Evolutionary conservation across 92 coral and sea anemone genomes (phyloP), one percentile per base, ranked within the genome.

Genomic region (Palythoa grandiflora): DNA sequence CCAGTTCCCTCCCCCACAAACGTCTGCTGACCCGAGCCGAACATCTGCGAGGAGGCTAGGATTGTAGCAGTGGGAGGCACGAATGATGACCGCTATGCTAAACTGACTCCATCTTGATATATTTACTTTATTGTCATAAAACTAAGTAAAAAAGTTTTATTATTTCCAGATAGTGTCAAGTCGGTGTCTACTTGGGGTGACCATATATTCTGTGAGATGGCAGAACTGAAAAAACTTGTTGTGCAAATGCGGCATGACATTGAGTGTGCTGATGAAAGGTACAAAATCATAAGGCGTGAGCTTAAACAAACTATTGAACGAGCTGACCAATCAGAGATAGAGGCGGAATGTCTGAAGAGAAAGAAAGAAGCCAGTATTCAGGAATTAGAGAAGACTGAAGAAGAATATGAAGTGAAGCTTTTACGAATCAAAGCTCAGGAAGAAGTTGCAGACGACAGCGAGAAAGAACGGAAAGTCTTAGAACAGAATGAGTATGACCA

Each of bases 401-500:
- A 75, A 14, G 83, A 63, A 21, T 68, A 84, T 61, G 77, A 87
- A 59, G 91, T 89, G 5, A 79, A 85, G 68, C 35, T 90, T 28
- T 35, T 78, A 37, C 79, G 88, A 19, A 87, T 91, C 20, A 71
- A 83, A 53, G 96, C 94, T 35, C 94, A 93, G 78, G 92, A 92
- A 85, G 90, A 92, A 68, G 90, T 89, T 50, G 93, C 94, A 6
- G 98, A 95, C 73, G 96, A 93, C 80, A 95, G 98, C 50, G 98
- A 95, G 87, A 93, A 93, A 47, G 90, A 87, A 8, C 92, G 98
- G 48, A 95, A 95, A 85, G 79, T 61, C 48, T 87, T 95, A 77
- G 98, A 95, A 81, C 73, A 89, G n/a, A 93, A 88, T 48, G 98
- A 93, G 50, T 95, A 90, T 52, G 96, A 95, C 61, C 94, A 93